phyloP scores from a whole-genome alignment of 2,797 vertebrate genomes.

The Percopsis omiscomaycus region DNA sequence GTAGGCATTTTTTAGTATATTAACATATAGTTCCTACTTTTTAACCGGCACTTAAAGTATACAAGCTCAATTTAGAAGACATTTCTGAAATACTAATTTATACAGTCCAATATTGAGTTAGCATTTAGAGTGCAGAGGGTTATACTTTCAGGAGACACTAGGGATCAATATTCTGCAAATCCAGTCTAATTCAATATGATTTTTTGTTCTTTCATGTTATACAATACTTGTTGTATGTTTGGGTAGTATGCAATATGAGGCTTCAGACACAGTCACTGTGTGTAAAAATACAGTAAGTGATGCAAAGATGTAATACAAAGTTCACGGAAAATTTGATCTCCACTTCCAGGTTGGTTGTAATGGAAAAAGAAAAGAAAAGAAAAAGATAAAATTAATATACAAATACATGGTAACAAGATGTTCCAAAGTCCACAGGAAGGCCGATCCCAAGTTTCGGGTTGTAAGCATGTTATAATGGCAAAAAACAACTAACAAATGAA shows the following conservation, averaged over 20 bases:
- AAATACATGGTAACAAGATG: too few species aligned
- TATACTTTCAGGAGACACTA: neutral
- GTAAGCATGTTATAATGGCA: too few species aligned
- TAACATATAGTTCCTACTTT: neutral
- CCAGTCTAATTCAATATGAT: neutral
- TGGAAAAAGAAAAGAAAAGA: neutral
- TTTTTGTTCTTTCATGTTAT: too few species aligned
- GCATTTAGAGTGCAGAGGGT: neutral
- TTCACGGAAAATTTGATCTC: slow-evolving; percentile 56
- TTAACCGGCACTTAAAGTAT: neutral
- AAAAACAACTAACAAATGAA: too few species aligned
- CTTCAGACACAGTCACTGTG: slow-evolving; percentile 55
- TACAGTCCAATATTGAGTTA: neutral
- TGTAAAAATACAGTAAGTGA: slow-evolving; percentile 34
- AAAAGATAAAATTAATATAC: too few species aligned
- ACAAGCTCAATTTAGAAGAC: slow-evolving; percentile 1
- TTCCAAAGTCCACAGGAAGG: too few species aligned
- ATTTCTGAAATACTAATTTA: neutral
- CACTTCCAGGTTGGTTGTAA: slow-evolving; percentile 32
- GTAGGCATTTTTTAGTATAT: neutral
- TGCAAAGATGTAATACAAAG: slow-evolving; percentile 42
- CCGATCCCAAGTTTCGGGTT: too few species aligned
- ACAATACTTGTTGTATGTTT: too few species aligned
- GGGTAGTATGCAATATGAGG: slow-evolving; percentile 35
- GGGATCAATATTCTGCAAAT: neutral